These are phyloP conservation scores for Nycticryphes semicollaris DNA, from an alignment of 2,113 vertebrate genomes.

Conservation along the genomic window DNA sequence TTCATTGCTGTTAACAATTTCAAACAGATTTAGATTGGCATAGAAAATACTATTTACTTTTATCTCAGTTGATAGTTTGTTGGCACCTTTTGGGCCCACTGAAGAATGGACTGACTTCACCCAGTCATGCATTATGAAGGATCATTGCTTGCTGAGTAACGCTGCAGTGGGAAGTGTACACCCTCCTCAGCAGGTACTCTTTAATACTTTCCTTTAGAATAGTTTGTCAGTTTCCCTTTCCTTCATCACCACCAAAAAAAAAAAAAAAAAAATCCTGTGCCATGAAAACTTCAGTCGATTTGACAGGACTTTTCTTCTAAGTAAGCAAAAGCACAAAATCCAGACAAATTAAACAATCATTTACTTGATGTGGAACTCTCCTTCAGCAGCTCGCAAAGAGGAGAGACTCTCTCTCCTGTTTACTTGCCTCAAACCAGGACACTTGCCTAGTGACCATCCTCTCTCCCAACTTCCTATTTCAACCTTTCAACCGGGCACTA, in stretches of 20 bases:
- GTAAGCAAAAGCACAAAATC: not conserved
- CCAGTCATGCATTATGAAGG: accelerated
- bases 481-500: not conserved
- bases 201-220: not conserved
- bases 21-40: not conserved
- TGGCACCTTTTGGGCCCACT: not conserved
- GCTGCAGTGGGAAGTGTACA: not conserved
- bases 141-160: accelerated
- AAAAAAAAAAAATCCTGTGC: accelerated
- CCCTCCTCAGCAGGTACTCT: not conserved
- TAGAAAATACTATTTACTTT: not conserved
- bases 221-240: not conserved
- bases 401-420: not conserved
- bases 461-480: not conserved
- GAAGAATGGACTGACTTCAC: not conserved
- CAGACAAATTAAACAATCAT: not conserved
- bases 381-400: not conserved
- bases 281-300: not conserved
- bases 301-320: not conserved
- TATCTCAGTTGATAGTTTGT: not conserved
- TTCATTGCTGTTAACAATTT: conserved; percentile 48
- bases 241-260: not conserved
- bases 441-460: not conserved
- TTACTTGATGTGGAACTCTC: not conserved
- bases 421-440: not conserved